A percentile compares a stretch with the other conserved stretches of the same genome.
Evolutionary conservation across 2,888 invertebrate species (phyloP).

Genomic region (Drosophila leonis): DNA sequence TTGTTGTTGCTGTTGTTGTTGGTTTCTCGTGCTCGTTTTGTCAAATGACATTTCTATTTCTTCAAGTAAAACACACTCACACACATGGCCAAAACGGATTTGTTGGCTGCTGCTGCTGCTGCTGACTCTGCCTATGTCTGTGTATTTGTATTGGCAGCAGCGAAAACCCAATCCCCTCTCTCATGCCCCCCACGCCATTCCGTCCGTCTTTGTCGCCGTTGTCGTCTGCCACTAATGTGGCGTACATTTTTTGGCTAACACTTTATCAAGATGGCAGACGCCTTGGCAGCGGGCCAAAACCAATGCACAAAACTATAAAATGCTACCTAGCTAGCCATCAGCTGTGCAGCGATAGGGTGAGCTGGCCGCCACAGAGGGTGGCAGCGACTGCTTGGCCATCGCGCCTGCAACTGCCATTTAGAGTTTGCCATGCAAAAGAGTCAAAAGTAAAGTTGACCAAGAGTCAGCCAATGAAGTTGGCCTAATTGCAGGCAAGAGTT

Average conservation of each 20-base stretch:
- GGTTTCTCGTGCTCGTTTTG: constrained; percentile 68
- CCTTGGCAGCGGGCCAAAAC: constrained; percentile 75
- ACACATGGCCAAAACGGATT: constrained; percentile 54
- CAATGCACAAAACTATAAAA: constrained; percentile 75
- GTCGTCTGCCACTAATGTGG: constrained; percentile 77
- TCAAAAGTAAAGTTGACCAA: constrained; percentile 35
- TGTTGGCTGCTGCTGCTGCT: constrained; percentile 27
- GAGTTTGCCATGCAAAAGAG: constrained; percentile 24
- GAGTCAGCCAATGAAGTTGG: constrained; percentile 28
- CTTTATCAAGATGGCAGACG: constrained; percentile 82
- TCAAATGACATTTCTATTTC: constrained; percentile 80
- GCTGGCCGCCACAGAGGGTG: not conserved
- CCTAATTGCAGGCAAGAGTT: constrained; percentile 39
- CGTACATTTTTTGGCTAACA: constrained; percentile 81
- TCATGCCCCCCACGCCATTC: not conserved
- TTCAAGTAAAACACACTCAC: constrained; percentile 55
- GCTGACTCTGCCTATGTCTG: constrained; percentile 12
- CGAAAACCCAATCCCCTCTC: not conserved
- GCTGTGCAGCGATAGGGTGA: constrained; percentile 10
- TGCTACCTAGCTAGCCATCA: constrained; percentile 56
- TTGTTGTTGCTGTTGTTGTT: constrained; percentile 32
- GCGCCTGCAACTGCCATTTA: constrained; percentile 8
- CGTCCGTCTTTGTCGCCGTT: constrained; percentile 21
- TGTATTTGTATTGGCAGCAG: constrained; percentile 51
- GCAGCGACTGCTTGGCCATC: not conserved